Evolutionary conservation across 2,113 vertebrate species (phyloP).

Genomic region (Clarias batrachus): DNA sequence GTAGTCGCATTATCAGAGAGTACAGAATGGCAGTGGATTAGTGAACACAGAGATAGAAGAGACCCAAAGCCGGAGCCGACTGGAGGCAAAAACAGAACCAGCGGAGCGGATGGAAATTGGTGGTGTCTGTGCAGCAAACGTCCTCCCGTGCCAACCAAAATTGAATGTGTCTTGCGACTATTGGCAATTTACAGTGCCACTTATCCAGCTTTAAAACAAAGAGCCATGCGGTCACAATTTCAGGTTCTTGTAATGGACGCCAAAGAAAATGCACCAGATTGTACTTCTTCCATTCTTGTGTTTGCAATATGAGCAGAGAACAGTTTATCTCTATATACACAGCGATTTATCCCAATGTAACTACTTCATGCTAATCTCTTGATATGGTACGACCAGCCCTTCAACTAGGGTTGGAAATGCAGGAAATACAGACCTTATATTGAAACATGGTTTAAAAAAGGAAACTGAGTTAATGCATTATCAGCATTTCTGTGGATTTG

Average conservation of each 20-base stretch:
- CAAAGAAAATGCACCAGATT: neutral
- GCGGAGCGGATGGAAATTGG: neutral
- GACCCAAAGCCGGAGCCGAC: neutral
- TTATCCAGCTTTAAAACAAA: constrained; percentile 23
- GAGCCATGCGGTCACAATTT: neutral
- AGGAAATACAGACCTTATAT: neutral
- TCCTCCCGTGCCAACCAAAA: neutral
- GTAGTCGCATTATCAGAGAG: neutral
- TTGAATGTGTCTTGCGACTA: constrained; percentile 14
- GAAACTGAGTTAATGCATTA: neutral
- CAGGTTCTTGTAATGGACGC: neutral
- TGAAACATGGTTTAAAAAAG: neutral
- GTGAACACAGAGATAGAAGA: neutral
- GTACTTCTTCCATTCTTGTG: neutral
- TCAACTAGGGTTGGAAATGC: neutral
- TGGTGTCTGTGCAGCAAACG: neutral
- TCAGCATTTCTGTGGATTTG: neutral
- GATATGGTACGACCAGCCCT: neutral
- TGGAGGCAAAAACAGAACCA: neutral
- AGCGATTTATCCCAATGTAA: neutral
- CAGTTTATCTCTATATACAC: neutral
- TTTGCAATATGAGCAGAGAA: neutral
- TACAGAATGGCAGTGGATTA: neutral
- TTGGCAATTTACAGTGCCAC: constrained; percentile 26
- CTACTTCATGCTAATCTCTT: neutral